Evolutionary conservation across 1,140 invertebrate genomes (phyloP).

Genomic region (Rhyzopertha dominica): DNA sequence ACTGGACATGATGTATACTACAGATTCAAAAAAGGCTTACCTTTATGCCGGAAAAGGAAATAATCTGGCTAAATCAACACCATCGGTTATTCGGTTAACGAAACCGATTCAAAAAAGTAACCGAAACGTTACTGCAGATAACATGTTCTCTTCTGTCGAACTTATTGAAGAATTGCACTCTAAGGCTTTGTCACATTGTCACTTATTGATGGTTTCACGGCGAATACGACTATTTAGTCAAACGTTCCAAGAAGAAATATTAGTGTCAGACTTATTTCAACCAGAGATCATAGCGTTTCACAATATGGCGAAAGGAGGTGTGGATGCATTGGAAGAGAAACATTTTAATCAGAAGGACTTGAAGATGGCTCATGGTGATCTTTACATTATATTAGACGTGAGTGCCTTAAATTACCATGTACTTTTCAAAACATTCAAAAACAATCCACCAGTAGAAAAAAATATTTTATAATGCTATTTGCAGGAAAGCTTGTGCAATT

Average conservation of each 20-base stretch:
- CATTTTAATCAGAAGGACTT: slow-evolving; percentile 40
- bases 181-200: slow-evolving; percentile 44
- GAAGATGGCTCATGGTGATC: slow-evolving; percentile 41
- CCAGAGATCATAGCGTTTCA: slow-evolving; percentile 41
- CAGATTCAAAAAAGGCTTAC: slow-evolving; percentile 38
- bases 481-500: slow-evolving; percentile 10
- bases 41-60: slow-evolving; percentile 27
- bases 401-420: slow-evolving; percentile 8
- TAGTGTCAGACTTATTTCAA: slow-evolving; percentile 34
- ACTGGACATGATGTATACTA: slow-evolving; percentile 44
- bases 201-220: slow-evolving; percentile 30
- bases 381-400: too few species aligned
- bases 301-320: slow-evolving; percentile 44
- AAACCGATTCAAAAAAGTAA: slow-evolving; percentile 31
- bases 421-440: background rate
- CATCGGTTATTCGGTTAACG: slow-evolving; percentile 25
- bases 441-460: background rate
- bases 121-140: slow-evolving; percentile 38
- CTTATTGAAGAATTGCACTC: slow-evolving; percentile 34
- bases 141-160: slow-evolving; percentile 42
- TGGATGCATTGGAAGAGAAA: slow-evolving; percentile 44
- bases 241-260: slow-evolving; percentile 35
- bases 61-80: slow-evolving; percentile 25
- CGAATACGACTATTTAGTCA: slow-evolving; percentile 26
- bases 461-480: slow-evolving; percentile 2